Base-by-base conservation (phyloP, 2,888 invertebrate species). In the Meloe dianella region DNA sequence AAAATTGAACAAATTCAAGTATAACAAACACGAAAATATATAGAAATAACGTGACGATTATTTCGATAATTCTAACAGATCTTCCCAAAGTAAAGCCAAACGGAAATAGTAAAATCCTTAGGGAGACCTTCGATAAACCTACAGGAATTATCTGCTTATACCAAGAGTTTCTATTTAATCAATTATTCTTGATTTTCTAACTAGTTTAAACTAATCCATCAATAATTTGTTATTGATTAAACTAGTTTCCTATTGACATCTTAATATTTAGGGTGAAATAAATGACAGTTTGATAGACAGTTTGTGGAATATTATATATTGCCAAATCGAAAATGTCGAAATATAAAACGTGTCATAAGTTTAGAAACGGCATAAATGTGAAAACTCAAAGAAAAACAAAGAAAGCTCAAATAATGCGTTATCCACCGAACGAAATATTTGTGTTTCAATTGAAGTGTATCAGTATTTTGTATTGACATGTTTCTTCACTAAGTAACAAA, bases 201-300 rank as follows among this genome's bases (percentile, higher is more conserved):
- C n/a, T 72, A 69, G 38, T 38, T 72, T 68, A 67, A 70, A 66
- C 68, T 61, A 64, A 63, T 71, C 66, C 68, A 69, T 69, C 67
- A 67, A 70, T 72, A 72, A 70, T 72, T 72, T 72, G 65, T 68
- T 70, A 72, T 70, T 72, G 68, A 72, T 72, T 70, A 70, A 72
- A 67, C 68, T 67, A 66, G 29, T 64, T 61, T 57, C 38, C 24
- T 60, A 63, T 66, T 63, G 60, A 63, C 20, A 35, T 14, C 1
- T 2, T 14, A 14, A 14, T 12, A 14, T 12, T 17, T 17, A 5
- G 17, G n/a, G 7, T 41, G 7, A 7, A 41, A 41, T 35, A 35
- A 35, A 4, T 35, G 35, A 35, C 35, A 41, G n/a, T 12, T 41
- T 41, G 41, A 32, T 32, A 3, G 27, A 4, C 27, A 32, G 32